These are phyloP conservation scores for Epizoanthus stellaris DNA, from an alignment of 92 coral and sea anemone species.

Conservation along the genomic window DNA sequence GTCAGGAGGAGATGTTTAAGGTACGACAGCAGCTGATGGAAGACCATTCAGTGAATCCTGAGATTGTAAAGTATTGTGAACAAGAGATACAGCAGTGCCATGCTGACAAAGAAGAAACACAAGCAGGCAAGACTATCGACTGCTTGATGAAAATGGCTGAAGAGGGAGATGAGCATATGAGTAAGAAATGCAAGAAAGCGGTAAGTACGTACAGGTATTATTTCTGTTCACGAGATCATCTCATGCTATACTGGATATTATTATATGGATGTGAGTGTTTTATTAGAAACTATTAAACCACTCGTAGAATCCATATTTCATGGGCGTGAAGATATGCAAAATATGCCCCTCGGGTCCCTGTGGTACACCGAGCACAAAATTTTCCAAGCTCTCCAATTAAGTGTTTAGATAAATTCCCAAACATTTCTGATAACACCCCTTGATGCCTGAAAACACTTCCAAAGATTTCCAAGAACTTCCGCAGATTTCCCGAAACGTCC, in stretches of 20 bases:
- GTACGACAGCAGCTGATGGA: conserved; percentile 89
- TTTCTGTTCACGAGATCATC: background rate
- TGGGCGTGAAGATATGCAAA: no score
- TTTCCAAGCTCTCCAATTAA: no score
- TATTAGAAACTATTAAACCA: no score
- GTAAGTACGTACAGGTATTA: conserved; percentile 49
- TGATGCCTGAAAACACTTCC: no score
- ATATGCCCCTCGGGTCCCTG: no score
- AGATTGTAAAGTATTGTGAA: conserved; percentile 83
- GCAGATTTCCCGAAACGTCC: no score
- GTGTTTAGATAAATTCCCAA: no score
- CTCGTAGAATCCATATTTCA: no score
- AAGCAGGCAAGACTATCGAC: conserved; percentile 91
- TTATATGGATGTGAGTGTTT: no score
- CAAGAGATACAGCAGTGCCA: conserved; percentile 70
- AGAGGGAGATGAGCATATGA: conserved; percentile 55
- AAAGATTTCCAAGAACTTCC: no score
- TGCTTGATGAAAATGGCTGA: conserved; percentile 94
- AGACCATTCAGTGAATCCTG: conserved; percentile 92
- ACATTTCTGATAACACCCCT: no score
- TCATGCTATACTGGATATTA: background rate
- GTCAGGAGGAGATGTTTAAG: conserved; percentile 90
- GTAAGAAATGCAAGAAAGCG: conserved; percentile 74
- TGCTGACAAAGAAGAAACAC: conserved; percentile 54
- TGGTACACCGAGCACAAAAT: no score